A percentile compares a stretch with the other conserved stretches of the same genome.
These are phyloP conservation scores for Diglossa brunneiventris DNA, from an alignment of 2,113 vertebrate genomes.

Conservation along the genomic window DNA sequence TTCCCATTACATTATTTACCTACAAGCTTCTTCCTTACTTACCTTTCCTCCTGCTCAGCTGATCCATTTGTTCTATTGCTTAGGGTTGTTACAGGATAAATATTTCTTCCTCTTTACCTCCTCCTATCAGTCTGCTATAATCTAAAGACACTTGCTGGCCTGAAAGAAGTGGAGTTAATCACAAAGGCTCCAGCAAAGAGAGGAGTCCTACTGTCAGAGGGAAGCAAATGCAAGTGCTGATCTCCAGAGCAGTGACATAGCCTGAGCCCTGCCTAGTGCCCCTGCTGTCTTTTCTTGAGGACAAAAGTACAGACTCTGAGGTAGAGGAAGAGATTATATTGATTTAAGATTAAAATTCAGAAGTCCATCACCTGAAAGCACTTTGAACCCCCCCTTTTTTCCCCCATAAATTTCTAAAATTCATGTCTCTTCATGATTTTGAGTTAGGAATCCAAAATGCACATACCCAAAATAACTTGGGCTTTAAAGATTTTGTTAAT, in stretches of 20 bases:
- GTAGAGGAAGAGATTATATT: neutral
- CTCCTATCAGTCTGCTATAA: neutral
- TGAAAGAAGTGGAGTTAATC: neutral
- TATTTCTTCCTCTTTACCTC: neutral
- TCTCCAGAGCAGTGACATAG: rapidly evolving
- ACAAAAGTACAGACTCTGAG: neutral
- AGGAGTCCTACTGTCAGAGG: neutral
- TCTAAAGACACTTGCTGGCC: neutral
- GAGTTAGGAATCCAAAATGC: neutral
- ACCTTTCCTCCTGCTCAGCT: neutral
- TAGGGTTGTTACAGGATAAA: neutral
- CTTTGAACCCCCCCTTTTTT: rapidly evolving
- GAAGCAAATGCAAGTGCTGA: neutral
- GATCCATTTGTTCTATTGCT: neutral
- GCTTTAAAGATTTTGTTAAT: neutral
- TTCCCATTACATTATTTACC: neutral
- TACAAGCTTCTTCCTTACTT: neutral
- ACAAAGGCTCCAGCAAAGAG: neutral
- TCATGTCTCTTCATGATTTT: neutral
- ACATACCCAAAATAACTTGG: neutral
- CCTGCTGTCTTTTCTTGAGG: neutral
- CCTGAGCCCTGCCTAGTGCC: neutral
- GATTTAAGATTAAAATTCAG: neutral
- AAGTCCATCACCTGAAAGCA: neutral
- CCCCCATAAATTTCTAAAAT: neutral